A percentile compares a stretch with the other conserved stretches of the same genome.
phyloP scores from a whole-genome alignment of 1,140 invertebrate genomes.

The Hypsibius dujardini region DNA sequence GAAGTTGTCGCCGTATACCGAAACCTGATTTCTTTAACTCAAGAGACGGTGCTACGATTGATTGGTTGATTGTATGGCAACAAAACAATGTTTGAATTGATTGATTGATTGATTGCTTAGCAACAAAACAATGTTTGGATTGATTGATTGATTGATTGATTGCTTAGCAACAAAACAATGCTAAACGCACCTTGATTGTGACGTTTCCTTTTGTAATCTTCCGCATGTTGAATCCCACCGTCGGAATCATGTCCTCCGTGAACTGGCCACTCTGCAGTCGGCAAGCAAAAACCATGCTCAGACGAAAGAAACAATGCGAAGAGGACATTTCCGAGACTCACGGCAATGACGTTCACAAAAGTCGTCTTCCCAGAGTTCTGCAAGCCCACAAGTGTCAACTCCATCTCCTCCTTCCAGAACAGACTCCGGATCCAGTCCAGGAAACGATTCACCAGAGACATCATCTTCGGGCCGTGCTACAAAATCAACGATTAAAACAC shows the following conservation, averaged over 20 bases:
- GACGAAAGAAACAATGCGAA: too few relatives aligned
- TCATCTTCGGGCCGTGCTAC: too few relatives aligned
- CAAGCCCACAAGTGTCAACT: slow-evolving; percentile 89
- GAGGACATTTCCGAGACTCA: slow-evolving; percentile 39
- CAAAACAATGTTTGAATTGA: neutral
- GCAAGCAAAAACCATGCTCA: slow-evolving; percentile 24
- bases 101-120: neutral
- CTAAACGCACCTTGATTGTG: slow-evolving; percentile 68
- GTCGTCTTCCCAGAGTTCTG: slow-evolving; percentile 99
- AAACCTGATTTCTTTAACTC: too few relatives aligned
- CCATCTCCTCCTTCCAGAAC: slow-evolving; percentile 99
- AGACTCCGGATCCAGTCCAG: slow-evolving; percentile 97
- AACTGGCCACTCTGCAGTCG: slow-evolving; percentile 87
- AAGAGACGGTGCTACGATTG: too few relatives aligned
- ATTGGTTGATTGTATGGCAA: too few relatives aligned
- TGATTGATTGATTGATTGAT: slow-evolving; percentile 11
- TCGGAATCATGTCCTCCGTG: slow-evolving; percentile 99
- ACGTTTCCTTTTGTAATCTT: slow-evolving; percentile 99
- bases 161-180: neutral
- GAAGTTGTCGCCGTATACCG: too few relatives aligned
- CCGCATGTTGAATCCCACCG: slow-evolving; percentile 98
- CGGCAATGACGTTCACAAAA: slow-evolving; percentile 99
- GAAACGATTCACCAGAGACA: slow-evolving; percentile 88
- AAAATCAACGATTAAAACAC: too few relatives aligned
- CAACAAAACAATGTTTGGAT: neutral